Percentiles rank a stretch among this genome's conserved stretches.
Conservation (phyloP, 2,797 vertebrate genomes). For the Oryzias dopingdopingensis region DNA sequence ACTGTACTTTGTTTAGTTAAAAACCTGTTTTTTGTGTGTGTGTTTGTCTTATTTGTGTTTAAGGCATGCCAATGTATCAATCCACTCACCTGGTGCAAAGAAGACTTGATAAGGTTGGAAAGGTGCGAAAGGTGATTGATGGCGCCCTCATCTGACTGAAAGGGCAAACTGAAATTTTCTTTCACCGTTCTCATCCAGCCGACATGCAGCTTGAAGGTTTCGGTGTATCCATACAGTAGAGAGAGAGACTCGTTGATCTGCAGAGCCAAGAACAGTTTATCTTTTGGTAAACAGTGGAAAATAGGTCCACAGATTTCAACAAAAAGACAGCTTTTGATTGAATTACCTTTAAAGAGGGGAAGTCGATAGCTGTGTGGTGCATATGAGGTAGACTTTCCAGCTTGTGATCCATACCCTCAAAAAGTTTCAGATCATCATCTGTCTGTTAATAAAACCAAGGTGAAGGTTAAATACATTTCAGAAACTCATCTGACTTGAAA, state of each 20-base stretch:
- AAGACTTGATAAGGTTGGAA: not conserved
- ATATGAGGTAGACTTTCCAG: constrained; percentile 47
- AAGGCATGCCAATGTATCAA: accelerated
- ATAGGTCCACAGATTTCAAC: not conserved
- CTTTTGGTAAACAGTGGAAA: accelerated
- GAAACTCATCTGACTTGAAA: not conserved
- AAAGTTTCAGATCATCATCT: not conserved
- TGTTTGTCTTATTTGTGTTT: not conserved
- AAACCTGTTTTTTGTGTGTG: not conserved
- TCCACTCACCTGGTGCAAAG: constrained; percentile 52
- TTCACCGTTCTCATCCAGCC: constrained; percentile 59
- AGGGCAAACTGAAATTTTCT: constrained; percentile 38
- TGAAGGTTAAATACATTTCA: not conserved
- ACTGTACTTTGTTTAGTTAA: not conserved
- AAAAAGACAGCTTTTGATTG: not conserved
- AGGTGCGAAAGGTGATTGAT: constrained; percentile 36
- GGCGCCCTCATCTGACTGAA: constrained; percentile 27
- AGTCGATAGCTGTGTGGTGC: not conserved
- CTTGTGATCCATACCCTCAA: not conserved
- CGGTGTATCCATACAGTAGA: constrained; percentile 34
- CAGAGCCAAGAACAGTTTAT: not conserved
- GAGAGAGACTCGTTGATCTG: constrained; percentile 62
- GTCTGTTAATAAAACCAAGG: constrained; percentile 21
- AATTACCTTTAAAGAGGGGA: constrained; percentile 32
- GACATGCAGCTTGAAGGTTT: constrained; percentile 53